Base-by-base conservation (phyloP, 2,888 invertebrate species). In the Drosophila robusta region DNA sequence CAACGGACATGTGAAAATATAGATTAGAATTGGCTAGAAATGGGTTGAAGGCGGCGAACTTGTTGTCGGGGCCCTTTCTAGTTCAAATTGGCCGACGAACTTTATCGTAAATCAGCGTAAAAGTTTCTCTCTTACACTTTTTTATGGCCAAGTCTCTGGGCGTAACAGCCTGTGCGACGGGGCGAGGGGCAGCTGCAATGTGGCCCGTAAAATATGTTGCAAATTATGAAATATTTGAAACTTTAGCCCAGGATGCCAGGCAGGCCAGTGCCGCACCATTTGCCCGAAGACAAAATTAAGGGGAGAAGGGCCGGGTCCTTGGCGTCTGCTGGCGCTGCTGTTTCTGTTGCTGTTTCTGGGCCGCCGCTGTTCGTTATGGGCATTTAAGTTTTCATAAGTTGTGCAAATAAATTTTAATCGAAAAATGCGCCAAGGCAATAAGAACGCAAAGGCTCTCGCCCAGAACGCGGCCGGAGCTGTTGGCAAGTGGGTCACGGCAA, bases 201-300 rank as follows among this genome's bases (percentile, higher is more conserved):
- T 87, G 78, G 72, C 63, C 70, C 75, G 87, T 87, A 85, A 83
- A 83, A 83, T 78, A 81, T 83, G 87, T 76, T 78, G 87, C 87
- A 83, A 83, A 83, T 83, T 85, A 85, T 87, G 85, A 83, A 83
- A 83, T 83, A 87, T 83, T 87, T 81, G 85, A 87, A 87, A 87
- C 62, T 83, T 75, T 75, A 14, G 61, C 44, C 49, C 70, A 58
- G 55, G 24, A 18, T 49, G 61, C 38, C 52, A 36, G 26, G 32
- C 32, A 42, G 44, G 34, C 32, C 49, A 50, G 46, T 62, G 57
- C 49, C 49, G 54, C 67, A 63, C 56, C 74, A 61, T 63, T 69
- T 45, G 61, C 52, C 52, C 42, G 8, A 16, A 32, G 34, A 32
- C 6, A 26, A 26, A 7, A 7, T 26, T 6, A 26, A 8, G 29